Evolutionary conservation across 2,797 vertebrate species (phyloP).

Genomic region (Rhinella marina): DNA sequence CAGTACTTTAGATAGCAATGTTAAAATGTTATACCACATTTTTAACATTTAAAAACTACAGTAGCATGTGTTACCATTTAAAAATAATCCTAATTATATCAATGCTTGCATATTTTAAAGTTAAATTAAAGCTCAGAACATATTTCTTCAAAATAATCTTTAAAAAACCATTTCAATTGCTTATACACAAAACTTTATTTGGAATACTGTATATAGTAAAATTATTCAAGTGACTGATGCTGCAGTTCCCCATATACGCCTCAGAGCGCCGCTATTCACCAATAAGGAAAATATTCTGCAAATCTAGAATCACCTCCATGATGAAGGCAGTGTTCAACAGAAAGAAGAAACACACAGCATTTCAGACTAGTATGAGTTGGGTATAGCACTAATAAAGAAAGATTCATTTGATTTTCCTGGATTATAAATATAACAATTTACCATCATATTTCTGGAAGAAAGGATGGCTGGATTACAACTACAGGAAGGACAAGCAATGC

Average conservation of each 20-base stretch:
- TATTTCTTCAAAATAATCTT: too few species aligned
- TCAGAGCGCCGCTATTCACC: constrained; percentile 43
- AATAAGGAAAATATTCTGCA: constrained; percentile 24
- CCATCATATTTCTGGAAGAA: neutral
- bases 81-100: too few species aligned
- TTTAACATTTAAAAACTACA: too few species aligned
- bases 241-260: constrained; percentile 48
- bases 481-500: constrained; percentile 35
- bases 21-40: too few species aligned
- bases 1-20: too few species aligned
- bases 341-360: constrained; percentile 23
- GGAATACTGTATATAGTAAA: too few species aligned
- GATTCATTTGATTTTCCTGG: neutral
- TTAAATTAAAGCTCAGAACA: too few species aligned
- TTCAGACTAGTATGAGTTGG: neutral
- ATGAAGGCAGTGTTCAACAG: constrained; percentile 10
- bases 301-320: constrained; percentile 19
- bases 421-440: neutral
- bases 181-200: too few species aligned
- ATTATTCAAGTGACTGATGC: too few species aligned
- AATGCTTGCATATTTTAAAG: too few species aligned
- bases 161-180: too few species aligned
- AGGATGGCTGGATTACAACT: constrained; percentile 26
- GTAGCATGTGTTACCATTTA: too few species aligned
- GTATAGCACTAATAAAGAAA: neutral